A percentile compares a stretch with the other conserved stretches of the same genome.
phyloP scores from a whole-genome alignment of 1,140 invertebrate genomes.

The Triops longicaudatus region DNA sequence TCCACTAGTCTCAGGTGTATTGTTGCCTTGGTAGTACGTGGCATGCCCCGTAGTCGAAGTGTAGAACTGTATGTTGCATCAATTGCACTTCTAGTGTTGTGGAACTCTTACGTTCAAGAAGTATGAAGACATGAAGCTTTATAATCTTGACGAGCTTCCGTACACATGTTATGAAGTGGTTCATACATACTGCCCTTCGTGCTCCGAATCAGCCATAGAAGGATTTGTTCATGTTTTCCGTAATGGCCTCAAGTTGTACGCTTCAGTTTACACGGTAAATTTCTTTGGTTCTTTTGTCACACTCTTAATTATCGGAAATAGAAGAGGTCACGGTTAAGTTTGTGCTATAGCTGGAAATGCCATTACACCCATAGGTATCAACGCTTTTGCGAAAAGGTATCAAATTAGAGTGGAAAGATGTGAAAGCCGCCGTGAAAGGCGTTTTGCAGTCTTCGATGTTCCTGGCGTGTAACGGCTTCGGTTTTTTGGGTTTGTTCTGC shows the following conservation, averaged over 20 bases:
- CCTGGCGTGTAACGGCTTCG: conserved; percentile 60
- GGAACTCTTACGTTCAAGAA: not conserved
- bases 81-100: not conserved
- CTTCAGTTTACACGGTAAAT: not conserved
- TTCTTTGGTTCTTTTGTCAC: not conserved
- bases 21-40: not conserved
- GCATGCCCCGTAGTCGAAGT: not conserved
- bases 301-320: not conserved
- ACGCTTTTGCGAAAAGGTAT: not conserved
- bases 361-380: not conserved
- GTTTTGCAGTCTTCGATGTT: conserved; percentile 67
- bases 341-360: too few relatives aligned
- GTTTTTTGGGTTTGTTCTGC: conserved; percentile 62
- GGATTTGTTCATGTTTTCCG: not conserved
- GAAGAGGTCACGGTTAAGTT: not conserved
- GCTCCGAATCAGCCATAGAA: not conserved
- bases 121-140: not conserved
- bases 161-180: not conserved
- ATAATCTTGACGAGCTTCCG: not conserved
- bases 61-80: not conserved
- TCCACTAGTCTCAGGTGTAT: not conserved
- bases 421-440: conserved; percentile 54
- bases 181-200: not conserved
- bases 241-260: conserved; percentile 6
- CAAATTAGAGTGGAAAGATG: conserved; percentile 42